These are phyloP conservation scores for Uropetala carovei DNA, from an alignment of 2,888 invertebrate species.

Conservation along the genomic window DNA sequence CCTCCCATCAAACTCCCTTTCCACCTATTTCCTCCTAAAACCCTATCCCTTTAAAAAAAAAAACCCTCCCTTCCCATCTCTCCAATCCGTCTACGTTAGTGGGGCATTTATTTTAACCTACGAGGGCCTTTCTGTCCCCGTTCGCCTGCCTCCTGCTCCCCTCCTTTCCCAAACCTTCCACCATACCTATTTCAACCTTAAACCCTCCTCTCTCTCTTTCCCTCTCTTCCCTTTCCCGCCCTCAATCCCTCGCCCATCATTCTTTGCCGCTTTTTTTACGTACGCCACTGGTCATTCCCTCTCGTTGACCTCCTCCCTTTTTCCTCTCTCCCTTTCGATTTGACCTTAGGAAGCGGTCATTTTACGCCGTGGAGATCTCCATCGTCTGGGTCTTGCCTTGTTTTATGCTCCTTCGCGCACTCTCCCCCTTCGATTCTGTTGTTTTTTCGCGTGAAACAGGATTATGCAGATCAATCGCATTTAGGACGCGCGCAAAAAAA, in stretches of 20 bases:
- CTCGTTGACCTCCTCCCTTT: neutral
- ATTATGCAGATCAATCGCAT: neutral
- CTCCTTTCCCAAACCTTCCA: neutral
- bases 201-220: neutral
- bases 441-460: neutral
- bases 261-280: neutral
- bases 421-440: neutral
- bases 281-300: neutral
- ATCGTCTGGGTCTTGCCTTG: neutral
- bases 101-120: slow-evolving; percentile 2
- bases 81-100: slow-evolving; percentile 24
- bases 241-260: neutral
- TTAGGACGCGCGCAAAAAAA: neutral
- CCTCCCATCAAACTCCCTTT: neutral
- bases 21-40: too few relatives aligned
- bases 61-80: neutral
- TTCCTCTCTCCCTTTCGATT: neutral
- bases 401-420: neutral
- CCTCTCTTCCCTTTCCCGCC: neutral
- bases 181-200: neutral
- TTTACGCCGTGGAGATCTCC: neutral
- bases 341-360: neutral
- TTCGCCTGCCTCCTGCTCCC: neutral
- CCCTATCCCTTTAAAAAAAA: too few relatives aligned
- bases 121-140: neutral